A percentile compares a stretch with the other conserved stretches of the same genome.
Evolutionary conservation across 1,140 invertebrate species (phyloP).

Genomic region (Epicauta chinensis): DNA sequence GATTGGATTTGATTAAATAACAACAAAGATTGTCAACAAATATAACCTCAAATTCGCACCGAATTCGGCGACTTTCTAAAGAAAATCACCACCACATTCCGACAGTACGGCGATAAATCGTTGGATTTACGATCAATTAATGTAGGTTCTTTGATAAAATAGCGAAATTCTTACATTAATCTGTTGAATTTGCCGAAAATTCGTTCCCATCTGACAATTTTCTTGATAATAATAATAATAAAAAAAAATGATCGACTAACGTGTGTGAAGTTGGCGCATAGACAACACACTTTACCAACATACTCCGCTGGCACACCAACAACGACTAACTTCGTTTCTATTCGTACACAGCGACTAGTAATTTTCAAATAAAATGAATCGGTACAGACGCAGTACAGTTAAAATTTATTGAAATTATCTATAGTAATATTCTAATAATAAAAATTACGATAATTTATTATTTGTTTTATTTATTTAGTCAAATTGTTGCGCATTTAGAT

Average conservation of each 20-base stretch:
- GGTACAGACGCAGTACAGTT: slow-evolving; percentile 15
- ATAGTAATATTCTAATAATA: too few relatives aligned
- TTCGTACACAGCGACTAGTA: neutral
- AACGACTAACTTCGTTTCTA: slow-evolving; percentile 6
- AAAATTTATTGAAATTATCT: slow-evolving; percentile 14
- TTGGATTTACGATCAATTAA: too few relatives aligned
- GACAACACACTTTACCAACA: slow-evolving; percentile 1
- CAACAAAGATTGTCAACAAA: slow-evolving; percentile 15
- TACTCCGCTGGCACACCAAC: neutral
- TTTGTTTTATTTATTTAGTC: too few relatives aligned
- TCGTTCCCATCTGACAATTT: neutral
- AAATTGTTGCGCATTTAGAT: too few relatives aligned
- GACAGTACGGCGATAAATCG: too few relatives aligned
- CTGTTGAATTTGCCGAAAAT: too few relatives aligned
- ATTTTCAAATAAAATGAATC: slow-evolving; percentile 1
- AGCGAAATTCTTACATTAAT: too few relatives aligned
- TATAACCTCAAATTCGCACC: slow-evolving; percentile 13
- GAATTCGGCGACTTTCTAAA: too few relatives aligned
- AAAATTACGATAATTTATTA: too few relatives aligned
- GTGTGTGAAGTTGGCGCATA: neutral
- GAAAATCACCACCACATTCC: too few relatives aligned
- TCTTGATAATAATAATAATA: too few relatives aligned
- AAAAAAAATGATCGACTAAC: neutral
- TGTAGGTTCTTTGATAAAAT: too few relatives aligned
- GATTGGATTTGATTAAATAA: slow-evolving; percentile 8